Evolutionary conservation across 1,140 invertebrate species (phyloP), one percentile per base, ranked within the genome.

Genomic region (Laupala kohalensis): DNA sequence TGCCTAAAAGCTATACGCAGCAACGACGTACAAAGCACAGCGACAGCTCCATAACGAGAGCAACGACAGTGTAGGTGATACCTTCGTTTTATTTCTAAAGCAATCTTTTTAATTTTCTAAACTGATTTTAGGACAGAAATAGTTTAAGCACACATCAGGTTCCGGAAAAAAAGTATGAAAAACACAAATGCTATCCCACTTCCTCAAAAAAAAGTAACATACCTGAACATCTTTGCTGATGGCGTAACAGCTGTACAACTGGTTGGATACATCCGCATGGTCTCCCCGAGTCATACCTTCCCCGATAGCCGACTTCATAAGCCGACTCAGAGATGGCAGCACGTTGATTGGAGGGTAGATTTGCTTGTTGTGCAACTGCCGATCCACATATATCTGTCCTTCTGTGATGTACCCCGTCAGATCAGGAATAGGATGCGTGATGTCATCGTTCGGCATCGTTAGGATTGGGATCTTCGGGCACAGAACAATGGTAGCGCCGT

Each of bases 281-380:
- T 90, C 89, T 78, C 87, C 87, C 74, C 89, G 80, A 15, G 89
- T 90, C 88, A 90, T 90, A n/a, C 83, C 86, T 77, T 90, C 87
- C 71, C 89, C 89, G 78, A 90, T 90, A 77, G 88, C 89, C 73
- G 88, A 90, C 78, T 90, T 90, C 88, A 90, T 90, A 71, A 90
- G 80, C 81, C 89, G 86, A 63, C 88, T 89, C 73, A 90, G 78
- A 65, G 88, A 90, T 69, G 88, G 89, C 69, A 90, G 78, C 70
- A 90, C 89, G 77, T 90, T 90, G 75, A 90, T 88, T 70, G 89
- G 89, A 73, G 89, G 89, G 78, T 90, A 90, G 73, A 90, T 88
- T 79, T 87, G 86, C 79, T 86, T 81, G 80, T 89, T 88, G 77
- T 89, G 85, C 30, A 88, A 78, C 74, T 88, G 86, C 76, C 87